Conservation (phyloP, 2,797 vertebrate genomes). For the Hemitrygon akajei region DNA sequence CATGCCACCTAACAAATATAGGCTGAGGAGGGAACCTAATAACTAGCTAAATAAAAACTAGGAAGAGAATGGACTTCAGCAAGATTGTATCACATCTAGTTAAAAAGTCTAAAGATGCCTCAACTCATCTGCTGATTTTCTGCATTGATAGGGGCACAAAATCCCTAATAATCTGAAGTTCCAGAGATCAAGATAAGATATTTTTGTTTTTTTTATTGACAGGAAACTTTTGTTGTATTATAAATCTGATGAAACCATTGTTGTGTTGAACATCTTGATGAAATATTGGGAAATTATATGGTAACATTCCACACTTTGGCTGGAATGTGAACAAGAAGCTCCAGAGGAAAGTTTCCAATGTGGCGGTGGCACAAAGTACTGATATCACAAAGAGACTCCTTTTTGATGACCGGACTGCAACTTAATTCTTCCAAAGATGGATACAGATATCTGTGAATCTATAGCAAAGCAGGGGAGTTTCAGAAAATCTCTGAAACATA, state of each 20-base stretch:
- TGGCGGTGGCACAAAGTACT: not conserved
- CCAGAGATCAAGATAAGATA: not conserved
- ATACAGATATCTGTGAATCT: not conserved
- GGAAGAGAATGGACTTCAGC: not conserved
- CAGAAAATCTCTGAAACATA: not conserved
- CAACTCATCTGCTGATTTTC: not conserved
- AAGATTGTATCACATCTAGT: not conserved
- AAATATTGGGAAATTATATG: not conserved
- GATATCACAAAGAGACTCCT: not conserved
- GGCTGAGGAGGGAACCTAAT: not conserved
- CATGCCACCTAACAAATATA: not conserved
- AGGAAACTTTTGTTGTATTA: no score
- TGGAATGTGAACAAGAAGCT: not conserved
- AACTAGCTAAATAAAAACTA: not conserved
- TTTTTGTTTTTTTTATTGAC: not conserved
- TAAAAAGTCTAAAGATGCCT: not conserved
- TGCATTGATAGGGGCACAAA: not conserved
- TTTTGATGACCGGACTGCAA: not conserved
- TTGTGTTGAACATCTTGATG: not conserved
- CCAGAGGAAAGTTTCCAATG: not conserved
- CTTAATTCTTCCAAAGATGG: not conserved
- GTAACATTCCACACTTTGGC: not conserved
- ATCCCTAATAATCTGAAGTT: not conserved
- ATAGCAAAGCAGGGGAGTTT: not conserved
- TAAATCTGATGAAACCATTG: not conserved